Percentiles rank a stretch among this genome's conserved stretches.
Conservation (phyloP, 2,888 invertebrate genomes). For the Hanleya hanleyi region DNA sequence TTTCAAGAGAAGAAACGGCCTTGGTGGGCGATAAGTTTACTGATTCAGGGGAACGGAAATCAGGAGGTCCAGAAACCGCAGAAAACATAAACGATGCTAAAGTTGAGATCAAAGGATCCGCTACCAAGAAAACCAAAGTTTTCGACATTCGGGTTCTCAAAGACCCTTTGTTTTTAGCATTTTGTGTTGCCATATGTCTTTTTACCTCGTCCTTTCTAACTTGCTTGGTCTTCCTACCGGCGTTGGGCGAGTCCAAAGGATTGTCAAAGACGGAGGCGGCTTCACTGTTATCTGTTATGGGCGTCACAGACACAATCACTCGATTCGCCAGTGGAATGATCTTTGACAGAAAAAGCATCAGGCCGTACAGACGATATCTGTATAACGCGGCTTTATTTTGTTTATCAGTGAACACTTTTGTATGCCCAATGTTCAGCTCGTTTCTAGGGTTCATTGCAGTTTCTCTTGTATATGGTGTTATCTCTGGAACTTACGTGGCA, state of each 20-base stretch:
- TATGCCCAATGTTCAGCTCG: background rate
- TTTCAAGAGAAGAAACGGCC: no score
- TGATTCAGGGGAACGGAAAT: no score
- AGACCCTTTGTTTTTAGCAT: constrained; percentile 34
- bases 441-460: background rate
- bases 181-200: constrained; percentile 36
- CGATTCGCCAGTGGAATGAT: background rate
- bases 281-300: background rate
- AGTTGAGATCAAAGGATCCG: no score
- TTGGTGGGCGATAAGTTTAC: no score
- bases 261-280: background rate
- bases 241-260: background rate
- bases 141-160: no score
- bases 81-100: no score
- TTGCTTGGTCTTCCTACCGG: background rate
- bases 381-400: background rate
- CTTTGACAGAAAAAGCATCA: background rate
- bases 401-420: background rate
- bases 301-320: background rate
- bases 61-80: no score
- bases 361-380: background rate
- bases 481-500: background rate
- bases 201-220: constrained; percentile 37
- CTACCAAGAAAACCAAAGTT: no score
- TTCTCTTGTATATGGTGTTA: background rate